Base-by-base conservation (phyloP, 2,113 vertebrate species). In the Alethe castanea region DNA sequence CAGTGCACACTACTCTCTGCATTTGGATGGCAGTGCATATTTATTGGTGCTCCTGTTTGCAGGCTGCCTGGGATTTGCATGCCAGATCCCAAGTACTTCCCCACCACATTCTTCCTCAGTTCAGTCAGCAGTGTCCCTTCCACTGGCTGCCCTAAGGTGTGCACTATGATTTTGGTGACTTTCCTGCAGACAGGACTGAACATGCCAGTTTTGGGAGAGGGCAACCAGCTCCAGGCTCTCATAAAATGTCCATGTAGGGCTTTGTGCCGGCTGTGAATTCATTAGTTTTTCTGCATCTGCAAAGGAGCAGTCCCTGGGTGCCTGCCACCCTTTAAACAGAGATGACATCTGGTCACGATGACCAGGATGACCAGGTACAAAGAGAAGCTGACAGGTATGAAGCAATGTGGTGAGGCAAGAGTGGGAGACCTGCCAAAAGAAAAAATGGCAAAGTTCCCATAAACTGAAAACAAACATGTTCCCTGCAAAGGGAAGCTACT, bases 311-410 rank as follows among this genome's bases (percentile, higher is more conserved):
- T 91, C 35, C 20, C 64, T 91, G 88, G 35, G 60, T 92, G 56
- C 56, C 50, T 59, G 64, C 79, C 93, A 88, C 52, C 59, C 64
- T 81, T 96, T 71, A 90, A 88, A 81, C 23, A 86, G 82, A 53
- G 48, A 44, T 84, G 82, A 88, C 82, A 88, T 90, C 76, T 93
- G 82, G 93, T 96, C 94, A 93, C 14, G 18, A 87, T 93, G 93
- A 96, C 93, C 82, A 83, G 64, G 64, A 19, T 74, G 82, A 74
- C 54, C 64, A 90, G 90, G 69, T 93, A 95, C 90, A 76, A 93
- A 79, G 20, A 52, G 47, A 92, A 88, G 35, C 33, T 85, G 79
- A 81, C 80, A 84, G 72, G 50, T 88, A 80, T 76, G 64, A 96
- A 92, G 86, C 57, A 96, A 65, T 35, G 45, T 48, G 26, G 31